phyloP scores from a whole-genome alignment of 37 sponge, comb jelly and placozoan genomes.

The Geodia barretti region DNA sequence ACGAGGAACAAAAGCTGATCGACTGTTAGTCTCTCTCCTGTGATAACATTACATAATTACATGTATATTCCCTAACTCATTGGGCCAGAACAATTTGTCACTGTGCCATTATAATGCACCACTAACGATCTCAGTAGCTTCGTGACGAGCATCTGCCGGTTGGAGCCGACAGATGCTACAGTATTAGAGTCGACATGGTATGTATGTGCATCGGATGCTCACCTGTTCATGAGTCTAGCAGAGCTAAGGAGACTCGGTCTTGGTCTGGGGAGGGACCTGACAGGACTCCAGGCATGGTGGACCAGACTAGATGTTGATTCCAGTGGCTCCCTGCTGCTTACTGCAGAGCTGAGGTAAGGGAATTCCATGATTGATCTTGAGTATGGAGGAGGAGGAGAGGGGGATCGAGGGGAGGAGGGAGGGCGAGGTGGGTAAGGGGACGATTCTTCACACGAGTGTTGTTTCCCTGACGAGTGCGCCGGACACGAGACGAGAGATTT shows the following conservation, averaged over 20 bases:
- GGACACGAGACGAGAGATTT: slow-evolving; percentile 25
- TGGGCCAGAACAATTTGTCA: too few species aligned
- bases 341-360: neutral
- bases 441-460: slow-evolving; percentile 22
- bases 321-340: neutral
- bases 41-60: too few species aligned
- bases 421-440: neutral
- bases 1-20: neutral
- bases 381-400: neutral
- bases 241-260: slow-evolving; percentile 5
- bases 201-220: too few species aligned
- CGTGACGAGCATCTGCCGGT: too few species aligned
- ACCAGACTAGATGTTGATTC: neutral
- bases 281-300: slow-evolving; percentile 21
- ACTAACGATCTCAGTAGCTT: too few species aligned
- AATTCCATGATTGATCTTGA: neutral
- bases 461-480: neutral
- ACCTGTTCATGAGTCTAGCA: slow-evolving; percentile 32
- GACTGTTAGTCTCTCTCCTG: neutral
- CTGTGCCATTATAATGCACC: too few species aligned
- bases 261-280: neutral
- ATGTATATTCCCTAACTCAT: too few species aligned
- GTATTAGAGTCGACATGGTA: too few species aligned
- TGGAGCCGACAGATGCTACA: too few species aligned
- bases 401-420: neutral